Base-by-base conservation (phyloP, 1,140 invertebrate genomes). In the Heliconius eleuchia region DNA sequence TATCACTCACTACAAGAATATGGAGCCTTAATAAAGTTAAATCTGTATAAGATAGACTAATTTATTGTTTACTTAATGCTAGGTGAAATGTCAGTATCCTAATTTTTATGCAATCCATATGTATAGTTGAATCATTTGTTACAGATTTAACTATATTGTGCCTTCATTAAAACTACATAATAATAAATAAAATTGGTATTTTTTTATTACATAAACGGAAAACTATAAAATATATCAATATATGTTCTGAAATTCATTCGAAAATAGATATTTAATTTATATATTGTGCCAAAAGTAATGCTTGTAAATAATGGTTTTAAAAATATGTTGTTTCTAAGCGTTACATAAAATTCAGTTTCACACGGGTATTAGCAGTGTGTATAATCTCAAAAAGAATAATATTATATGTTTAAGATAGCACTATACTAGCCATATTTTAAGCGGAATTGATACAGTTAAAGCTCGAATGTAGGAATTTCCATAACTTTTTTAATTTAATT, bases 231-330 rank as follows among this genome's bases (percentile, higher is more conserved):
- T 66, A 66, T 66, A 30, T 66, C 27, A 30, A 66, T 66, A 30
- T 66, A 66, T 30, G 30, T 66, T 66, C 60, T 66, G 23, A 66
- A 66, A 27, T 66, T 27, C 60, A 66, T 27, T 6, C 11, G 30
- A 66, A 57, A 30, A 66, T 23, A 66, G 60, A 30, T 23, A 60
- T 60, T 46, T 27, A 46, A 50, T 27, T 46, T 50, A 70, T 80
- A 73, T 73, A 30, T 80, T 57, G 79, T 80, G 79, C 79, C 79
- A 80, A 80, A 80, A 76, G 34, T 76, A 71, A 46, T 70, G 39
- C 60, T 66, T 75, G 74, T 37, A 76, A 23, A 76, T 71, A 66
- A 66, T 23, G 19, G 27, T 66, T 66, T 66, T 27, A 27, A 66
- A 66, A 66, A 66, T 27, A 66, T 66, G 3, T 30, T 3, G 27